Evolutionary conservation across 64 coral and sea anemone genomes (phyloP).

Genomic region (Astreopora myriophthalma): DNA sequence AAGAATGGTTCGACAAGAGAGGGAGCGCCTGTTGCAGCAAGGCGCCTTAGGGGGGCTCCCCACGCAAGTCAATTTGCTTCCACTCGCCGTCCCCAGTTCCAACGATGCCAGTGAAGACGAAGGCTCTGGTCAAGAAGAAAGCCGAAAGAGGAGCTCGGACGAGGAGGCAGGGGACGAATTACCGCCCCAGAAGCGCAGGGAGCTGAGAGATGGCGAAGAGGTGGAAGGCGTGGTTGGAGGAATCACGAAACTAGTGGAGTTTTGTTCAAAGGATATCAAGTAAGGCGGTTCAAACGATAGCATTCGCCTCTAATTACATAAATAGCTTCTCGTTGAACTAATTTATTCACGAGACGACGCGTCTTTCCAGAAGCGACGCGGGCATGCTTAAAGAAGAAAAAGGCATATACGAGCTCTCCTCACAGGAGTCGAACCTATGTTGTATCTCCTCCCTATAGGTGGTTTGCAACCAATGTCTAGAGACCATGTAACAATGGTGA

Average conservation of each 20-base stretch:
- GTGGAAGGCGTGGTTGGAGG: conserved; percentile 77
- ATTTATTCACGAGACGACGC: no score
- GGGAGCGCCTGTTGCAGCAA: conserved; percentile 81
- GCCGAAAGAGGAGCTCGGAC: conserved; percentile 55
- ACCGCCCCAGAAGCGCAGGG: conserved; percentile 62
- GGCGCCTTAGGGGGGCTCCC: conserved; percentile 75
- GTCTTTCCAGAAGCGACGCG: no score
- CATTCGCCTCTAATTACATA: no score
- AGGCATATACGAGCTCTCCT: no score
- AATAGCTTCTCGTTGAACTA: no score
- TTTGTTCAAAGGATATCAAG: conserved; percentile 99
- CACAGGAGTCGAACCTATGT: no score
- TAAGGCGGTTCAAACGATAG: conserved; percentile 32
- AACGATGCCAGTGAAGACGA: conserved; percentile 48
- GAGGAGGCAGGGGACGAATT: conserved; percentile 68
- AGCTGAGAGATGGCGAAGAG: conserved; percentile 64
- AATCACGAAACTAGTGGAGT: conserved; percentile 98
- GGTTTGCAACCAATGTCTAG: no score
- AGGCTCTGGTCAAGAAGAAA: conserved; percentile 26
- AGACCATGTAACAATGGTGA: no score
- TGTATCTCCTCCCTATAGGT: no score
- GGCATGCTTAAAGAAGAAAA: no score
- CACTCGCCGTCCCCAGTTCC: conserved; percentile 56
- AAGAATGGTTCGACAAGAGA: conserved; percentile 82
- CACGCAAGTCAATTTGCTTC: conserved; percentile 77